phyloP scores from a whole-genome alignment of 2,113 vertebrate genomes.

The Ptilorrhoa leucosticta region DNA sequence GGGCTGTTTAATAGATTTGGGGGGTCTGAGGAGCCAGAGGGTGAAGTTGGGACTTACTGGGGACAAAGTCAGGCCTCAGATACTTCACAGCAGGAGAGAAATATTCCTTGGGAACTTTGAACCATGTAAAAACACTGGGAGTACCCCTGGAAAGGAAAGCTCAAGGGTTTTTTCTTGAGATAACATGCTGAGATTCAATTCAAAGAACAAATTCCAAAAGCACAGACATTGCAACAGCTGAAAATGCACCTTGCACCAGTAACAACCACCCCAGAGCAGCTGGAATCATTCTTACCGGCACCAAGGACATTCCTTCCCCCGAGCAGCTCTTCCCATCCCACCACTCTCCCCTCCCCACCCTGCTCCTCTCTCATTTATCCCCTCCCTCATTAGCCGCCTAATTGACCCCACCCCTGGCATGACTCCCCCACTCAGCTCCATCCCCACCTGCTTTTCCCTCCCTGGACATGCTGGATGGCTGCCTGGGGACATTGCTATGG shows the following conservation, averaged over 20 bases:
- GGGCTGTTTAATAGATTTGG: neutral
- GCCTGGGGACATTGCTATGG: accelerated
- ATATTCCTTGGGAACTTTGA: neutral
- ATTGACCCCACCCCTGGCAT: neutral
- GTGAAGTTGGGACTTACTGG: neutral
- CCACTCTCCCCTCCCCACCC: neutral
- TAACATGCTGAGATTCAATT: neutral
- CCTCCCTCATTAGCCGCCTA: neutral
- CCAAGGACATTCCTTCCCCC: neutral
- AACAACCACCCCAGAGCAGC: neutral
- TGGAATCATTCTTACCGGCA: neutral
- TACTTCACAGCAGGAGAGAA: neutral
- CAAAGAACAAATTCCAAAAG: neutral
- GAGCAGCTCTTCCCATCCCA: neutral
- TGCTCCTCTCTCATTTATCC: neutral
- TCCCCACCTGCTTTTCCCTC: neutral
- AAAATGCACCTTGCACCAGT: neutral
- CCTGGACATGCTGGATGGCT: accelerated
- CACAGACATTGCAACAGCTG: neutral
- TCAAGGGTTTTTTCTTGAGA: neutral
- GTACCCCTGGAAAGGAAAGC: neutral
- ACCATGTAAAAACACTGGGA: neutral
- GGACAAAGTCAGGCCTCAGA: neutral
- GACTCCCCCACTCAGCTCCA: neutral
- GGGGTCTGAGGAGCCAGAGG: neutral